Evolutionary conservation across 2,888 invertebrate genomes (phyloP).

Genomic region (Malachius bipustulatus): DNA sequence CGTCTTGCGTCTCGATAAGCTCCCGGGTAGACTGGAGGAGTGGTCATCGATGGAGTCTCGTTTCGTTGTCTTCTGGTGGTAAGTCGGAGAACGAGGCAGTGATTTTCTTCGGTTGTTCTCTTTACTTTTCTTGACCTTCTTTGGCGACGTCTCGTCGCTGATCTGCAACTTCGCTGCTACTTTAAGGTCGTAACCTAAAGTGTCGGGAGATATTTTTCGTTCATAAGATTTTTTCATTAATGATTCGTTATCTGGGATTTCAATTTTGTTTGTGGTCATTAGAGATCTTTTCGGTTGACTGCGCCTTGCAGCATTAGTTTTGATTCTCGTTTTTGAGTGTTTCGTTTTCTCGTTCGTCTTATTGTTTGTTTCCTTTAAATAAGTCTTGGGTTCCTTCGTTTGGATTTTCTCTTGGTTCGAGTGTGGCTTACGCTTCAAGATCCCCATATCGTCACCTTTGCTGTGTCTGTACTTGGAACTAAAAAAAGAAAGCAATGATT

Average conservation of each 20-base stretch:
- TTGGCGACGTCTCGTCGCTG: conserved; percentile 38
- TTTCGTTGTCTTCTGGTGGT: conserved; percentile 31
- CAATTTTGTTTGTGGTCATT: conserved; percentile 5
- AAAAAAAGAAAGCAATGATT: too few species aligned
- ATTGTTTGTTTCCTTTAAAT: too few species aligned
- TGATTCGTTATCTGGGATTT: too few species aligned
- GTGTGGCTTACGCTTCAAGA: too few species aligned
- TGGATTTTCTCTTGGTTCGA: too few species aligned
- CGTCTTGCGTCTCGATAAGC: conserved; percentile 51
- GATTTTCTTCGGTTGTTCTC: conserved; percentile 57
- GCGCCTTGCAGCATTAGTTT: too few species aligned
- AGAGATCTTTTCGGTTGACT: conserved; percentile 25
- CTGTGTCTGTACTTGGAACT: too few species aligned
- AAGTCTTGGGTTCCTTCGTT: too few species aligned
- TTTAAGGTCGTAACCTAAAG: conserved; percentile 34
- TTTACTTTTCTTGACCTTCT: conserved; percentile 48
- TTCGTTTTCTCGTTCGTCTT: conserved; percentile 31
- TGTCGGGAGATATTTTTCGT: conserved; percentile 37
- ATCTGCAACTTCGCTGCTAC: conserved; percentile 14
- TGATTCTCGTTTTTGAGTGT: conserved; percentile 32
- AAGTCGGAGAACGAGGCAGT: conserved; percentile 46
- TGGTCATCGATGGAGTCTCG: conserved; percentile 30
- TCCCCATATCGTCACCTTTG: too few species aligned
- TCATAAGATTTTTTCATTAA: too few species aligned
- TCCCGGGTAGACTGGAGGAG: conserved; percentile 35